Conservation (phyloP, 1,140 invertebrate species). For the Spodoptera litura region DNA sequence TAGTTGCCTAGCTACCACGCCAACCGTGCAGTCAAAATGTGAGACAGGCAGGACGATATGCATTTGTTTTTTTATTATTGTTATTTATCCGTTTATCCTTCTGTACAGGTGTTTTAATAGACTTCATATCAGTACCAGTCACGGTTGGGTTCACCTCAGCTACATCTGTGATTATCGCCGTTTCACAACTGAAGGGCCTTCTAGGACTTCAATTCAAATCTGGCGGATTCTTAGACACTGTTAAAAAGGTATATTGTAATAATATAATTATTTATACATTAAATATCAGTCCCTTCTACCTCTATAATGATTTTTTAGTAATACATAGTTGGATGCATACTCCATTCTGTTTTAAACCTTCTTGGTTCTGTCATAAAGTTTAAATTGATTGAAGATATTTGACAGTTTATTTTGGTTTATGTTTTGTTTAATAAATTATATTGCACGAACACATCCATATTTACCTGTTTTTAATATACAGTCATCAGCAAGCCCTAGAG, state of each 20-base stretch:
- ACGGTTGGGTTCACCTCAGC: constrained; percentile 97
- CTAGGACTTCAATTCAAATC: constrained; percentile 92
- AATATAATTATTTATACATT: constrained; percentile 38
- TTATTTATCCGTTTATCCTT: neutral
- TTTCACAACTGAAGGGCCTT: constrained; percentile 94
- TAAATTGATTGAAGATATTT: no score
- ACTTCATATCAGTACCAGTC: constrained; percentile 97
- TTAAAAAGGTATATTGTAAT: constrained; percentile 86
- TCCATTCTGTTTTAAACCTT: no score
- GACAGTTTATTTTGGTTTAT: no score
- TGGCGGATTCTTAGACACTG: constrained; percentile 90
- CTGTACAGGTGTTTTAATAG: constrained; percentile 94
- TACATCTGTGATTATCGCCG: constrained; percentile 96
- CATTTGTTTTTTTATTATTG: neutral
- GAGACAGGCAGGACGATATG: neutral
- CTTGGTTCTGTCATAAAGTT: no score
- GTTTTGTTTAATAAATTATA: no score
- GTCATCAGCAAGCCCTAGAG: no score
- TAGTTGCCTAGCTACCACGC: no score
- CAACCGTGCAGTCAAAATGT: neutral
- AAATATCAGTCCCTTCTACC: no score
- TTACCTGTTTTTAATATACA: no score
- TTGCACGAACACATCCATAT: no score
- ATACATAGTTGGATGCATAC: no score
- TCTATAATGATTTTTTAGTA: no score